phyloP scores from a whole-genome alignment of 1,140 invertebrate genomes.

The Cyclargus thomasi region DNA sequence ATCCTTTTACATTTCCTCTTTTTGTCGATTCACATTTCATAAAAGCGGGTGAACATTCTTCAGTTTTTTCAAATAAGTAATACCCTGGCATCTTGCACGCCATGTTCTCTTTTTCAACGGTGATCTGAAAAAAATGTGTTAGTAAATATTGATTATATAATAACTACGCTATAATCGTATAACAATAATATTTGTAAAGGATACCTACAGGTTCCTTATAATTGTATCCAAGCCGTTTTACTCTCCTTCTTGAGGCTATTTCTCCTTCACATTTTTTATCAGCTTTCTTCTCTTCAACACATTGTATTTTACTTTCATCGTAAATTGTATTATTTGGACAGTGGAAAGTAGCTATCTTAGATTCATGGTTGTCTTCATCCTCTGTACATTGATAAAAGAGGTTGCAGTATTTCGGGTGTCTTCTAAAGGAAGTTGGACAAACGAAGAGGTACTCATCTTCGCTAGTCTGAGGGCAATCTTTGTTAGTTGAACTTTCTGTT shows the following conservation, averaged over 20 bases:
- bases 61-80: slow-evolving; percentile 79
- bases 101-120: slow-evolving; percentile 69
- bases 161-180: not conserved
- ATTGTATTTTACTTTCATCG: slow-evolving; percentile 83
- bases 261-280: slow-evolving; percentile 76
- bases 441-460: slow-evolving; percentile 82
- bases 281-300: slow-evolving; percentile 77
- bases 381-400: slow-evolving; percentile 88
- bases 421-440: slow-evolving; percentile 87
- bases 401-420: slow-evolving; percentile 89
- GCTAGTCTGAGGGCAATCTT: slow-evolving; percentile 72
- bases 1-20: slow-evolving; percentile 78
- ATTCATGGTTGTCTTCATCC: slow-evolving; percentile 78
- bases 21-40: slow-evolving; percentile 80
- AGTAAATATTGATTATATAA: not conserved
- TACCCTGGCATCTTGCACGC: slow-evolving; percentile 83
- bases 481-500: slow-evolving; percentile 41
- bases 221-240: slow-evolving; percentile 73
- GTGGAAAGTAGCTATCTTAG: slow-evolving; percentile 82
- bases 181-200: slow-evolving; percentile 15
- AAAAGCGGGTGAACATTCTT: slow-evolving; percentile 82
- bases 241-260: slow-evolving; percentile 72
- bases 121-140: slow-evolving; percentile 75
- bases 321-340: slow-evolving; percentile 86
- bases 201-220: slow-evolving; percentile 77